Conservation (phyloP, 1,140 invertebrate species). For the Microplitis mediator region DNA sequence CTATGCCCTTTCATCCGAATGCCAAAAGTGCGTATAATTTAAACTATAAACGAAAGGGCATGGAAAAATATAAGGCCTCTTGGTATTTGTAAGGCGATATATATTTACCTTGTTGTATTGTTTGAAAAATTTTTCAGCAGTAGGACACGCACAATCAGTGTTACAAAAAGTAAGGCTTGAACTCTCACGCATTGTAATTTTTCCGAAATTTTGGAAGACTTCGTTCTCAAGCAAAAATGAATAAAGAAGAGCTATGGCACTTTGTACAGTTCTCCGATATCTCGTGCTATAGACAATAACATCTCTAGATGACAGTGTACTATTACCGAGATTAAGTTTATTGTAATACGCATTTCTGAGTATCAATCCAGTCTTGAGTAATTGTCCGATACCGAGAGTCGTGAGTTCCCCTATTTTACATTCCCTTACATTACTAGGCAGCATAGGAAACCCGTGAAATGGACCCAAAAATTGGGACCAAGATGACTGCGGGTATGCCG, state of each 20-base stretch:
- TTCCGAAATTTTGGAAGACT: constrained; percentile 57
- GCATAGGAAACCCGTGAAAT: constrained; percentile 81
- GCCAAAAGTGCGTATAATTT: too few relatives aligned
- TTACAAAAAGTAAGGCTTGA: constrained; percentile 87
- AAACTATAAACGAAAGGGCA: too few relatives aligned
- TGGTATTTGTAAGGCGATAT: too few relatives aligned
- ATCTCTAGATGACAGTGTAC: constrained; percentile 63
- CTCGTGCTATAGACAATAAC: constrained; percentile 80
- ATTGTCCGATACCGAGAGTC: constrained; percentile 75
- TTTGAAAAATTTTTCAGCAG: constrained; percentile 70
- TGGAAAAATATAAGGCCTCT: too few relatives aligned
- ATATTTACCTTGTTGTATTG: constrained; percentile 50
- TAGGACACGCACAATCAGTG: constrained; percentile 79
- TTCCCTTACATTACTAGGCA: constrained; percentile 65
- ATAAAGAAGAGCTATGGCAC: constrained; percentile 80
- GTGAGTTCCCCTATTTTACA: constrained; percentile 60
- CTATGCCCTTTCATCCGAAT: too few relatives aligned
- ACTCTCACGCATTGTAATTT: constrained; percentile 70
- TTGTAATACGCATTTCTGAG: constrained; percentile 73
- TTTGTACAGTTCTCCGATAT: constrained; percentile 88
- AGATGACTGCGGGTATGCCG: constrained; percentile 62
- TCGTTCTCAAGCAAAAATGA: constrained; percentile 70
- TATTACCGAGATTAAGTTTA: constrained; percentile 63
- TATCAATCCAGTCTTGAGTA: constrained; percentile 76
- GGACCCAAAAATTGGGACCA: constrained; percentile 77